Evolutionary conservation across 1,140 invertebrate genomes (phyloP), one percentile per base, ranked within the genome.

Genomic region (Mya arenaria): DNA sequence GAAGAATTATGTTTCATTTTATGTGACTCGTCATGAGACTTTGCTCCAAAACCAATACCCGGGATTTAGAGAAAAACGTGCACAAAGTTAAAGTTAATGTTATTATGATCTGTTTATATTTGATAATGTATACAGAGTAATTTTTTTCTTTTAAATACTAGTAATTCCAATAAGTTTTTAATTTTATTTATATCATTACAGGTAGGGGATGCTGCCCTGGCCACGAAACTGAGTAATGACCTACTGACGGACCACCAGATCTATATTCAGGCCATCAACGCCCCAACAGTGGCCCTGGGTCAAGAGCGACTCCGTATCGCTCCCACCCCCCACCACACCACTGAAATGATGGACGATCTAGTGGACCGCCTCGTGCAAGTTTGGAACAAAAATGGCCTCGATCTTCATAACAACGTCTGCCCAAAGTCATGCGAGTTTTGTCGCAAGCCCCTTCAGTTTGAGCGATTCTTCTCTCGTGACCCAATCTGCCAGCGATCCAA

Each of bases 261-360:
- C 91, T 99, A 99, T 91, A 96, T 99, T 8, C 93, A 99, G 94
- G 97, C 98, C 1, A 99, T 99, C 84, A 99, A 99, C 93, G 98
- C 99, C 94, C 98, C 98, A 30, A 99, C 98, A 0, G 98, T 99
- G 17, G 95, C 97, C 0, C 95, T 96, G 62, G 98, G 98, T 0
- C 94, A 97, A 91, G 98, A 99, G 93, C 97, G 98, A 88, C 94
- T 99, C 52, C 94, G 98, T 41, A 94, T 99, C 84, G 98, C 98
- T 1, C 98, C 98, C 4, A 99, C 98, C 0, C 98, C 98, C 4
- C 96, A 97, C 90, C 98, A 99, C 91, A 97, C 96, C 4, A 93
- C 94, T 34, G 94, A 95, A 63, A 97, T 99, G 97, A 98, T 99
- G 94, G 96, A 99, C 58, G 41, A 85, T 66, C 88, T 91, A 81